Base-by-base conservation (phyloP, 1,140 invertebrate genomes). In the Neodiprion virginianus region DNA sequence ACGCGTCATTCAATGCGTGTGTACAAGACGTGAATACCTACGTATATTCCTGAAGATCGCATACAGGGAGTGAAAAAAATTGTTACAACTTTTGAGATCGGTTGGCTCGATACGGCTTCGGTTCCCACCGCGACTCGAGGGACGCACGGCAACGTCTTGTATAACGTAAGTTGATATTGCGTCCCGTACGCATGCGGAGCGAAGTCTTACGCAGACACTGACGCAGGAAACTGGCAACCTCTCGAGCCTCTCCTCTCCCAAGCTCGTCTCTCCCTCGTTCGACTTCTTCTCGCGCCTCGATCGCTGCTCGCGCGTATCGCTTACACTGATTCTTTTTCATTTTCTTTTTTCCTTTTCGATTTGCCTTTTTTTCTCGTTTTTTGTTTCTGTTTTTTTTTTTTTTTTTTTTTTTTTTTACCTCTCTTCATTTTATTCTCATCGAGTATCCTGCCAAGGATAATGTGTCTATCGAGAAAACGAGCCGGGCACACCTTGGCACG, bases 161-260 rank as follows among this genome's bases (percentile, higher is more conserved):
- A 61, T 61, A 61, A 61, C 53, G 53, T 61, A 61, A 61, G 53
- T 9, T 61, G 53, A 61, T 61, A 61, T 61, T 17, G 53, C 53
- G 53, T 14, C n/a, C 53, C 53, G 53, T 61, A 61, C 53, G 53
- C 53, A 61, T 40, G 28, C n/a, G 11, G 53, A 61, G n/a, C 53
- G 53, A 61, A 61, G 53, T 61, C 53, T 61, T 61, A 61, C 53
- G 11, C 53, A 61, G 53, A 61, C 53, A 61, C 53, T 61, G 53
- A 61, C 53, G 53, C 53, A 61, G 53, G 53, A 61, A 61, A 61
- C 53, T 61, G 53, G 53, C 53, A 61, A 61, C 53, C 53, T 61
- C 53, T 61, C 53, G 53, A 61, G 11, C 3, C 53, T 61, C 53
- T 61, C 53, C n/a, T 61, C 53, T 61, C 53, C 53, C 28, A 40